Percentiles rank a stretch among this genome's conserved stretches.
Evolutionary conservation across 2,797 vertebrate genomes (phyloP).

Genomic region (Chaunax sp.): DNA sequence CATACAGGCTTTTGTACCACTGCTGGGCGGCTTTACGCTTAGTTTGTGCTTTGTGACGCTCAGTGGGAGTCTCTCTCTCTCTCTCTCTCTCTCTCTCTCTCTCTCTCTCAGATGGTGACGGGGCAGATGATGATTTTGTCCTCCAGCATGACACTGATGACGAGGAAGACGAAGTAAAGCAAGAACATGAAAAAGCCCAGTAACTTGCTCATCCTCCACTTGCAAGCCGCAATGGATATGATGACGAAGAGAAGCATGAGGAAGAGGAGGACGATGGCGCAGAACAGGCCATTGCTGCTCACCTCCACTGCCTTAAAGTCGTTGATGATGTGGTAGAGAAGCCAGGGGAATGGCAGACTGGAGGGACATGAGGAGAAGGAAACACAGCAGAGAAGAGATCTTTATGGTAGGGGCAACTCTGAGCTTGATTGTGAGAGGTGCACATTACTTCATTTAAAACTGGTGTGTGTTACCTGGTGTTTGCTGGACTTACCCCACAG

Average conservation of each 20-base stretch:
- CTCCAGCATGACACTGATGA: constrained; percentile 96
- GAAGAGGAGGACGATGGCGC: constrained; percentile 98
- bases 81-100: not conserved
- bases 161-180: constrained; percentile 95
- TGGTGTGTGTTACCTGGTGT: not conserved
- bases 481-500: constrained; percentile 90
- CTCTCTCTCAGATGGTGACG: constrained; percentile 85
- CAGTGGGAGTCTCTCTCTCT: not conserved
- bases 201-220: constrained; percentile 97
- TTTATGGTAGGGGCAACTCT: not conserved
- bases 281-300: constrained; percentile 99
- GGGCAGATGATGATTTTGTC: constrained; percentile 93
- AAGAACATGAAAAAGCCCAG: constrained; percentile 94
- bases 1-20: constrained; percentile 10
- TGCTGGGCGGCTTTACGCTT: not conserved
- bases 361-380: constrained; percentile 26
- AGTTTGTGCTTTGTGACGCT: constrained; percentile 7
- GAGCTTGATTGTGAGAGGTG: not conserved
- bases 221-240: constrained; percentile 93
- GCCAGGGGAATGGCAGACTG: constrained; percentile 98
- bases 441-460: not conserved
- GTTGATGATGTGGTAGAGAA: constrained; percentile 87
- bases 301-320: constrained; percentile 86
- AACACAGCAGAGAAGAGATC: not conserved
- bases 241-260: constrained; percentile 99